Evolutionary conservation across 1,140 invertebrate genomes (phyloP), one percentile per base, ranked within the genome.

Genomic region (Bombyx mori): DNA sequence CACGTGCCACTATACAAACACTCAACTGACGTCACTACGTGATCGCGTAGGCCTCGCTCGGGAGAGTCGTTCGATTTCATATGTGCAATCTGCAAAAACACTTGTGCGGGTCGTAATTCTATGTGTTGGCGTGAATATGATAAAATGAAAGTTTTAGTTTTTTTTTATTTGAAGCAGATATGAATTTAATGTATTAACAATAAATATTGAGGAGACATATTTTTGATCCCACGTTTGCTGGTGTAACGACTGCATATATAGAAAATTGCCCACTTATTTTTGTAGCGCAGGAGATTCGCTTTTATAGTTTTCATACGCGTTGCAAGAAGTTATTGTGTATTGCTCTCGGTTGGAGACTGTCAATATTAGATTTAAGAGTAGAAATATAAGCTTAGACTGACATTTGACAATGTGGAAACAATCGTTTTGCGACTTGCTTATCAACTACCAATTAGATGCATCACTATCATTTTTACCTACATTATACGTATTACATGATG

Each of bases 251-350:
- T 85, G 74, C 78, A 80, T 74, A 83, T 79, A 35, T 35, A 35
- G 77, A 77, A 82, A 79, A 83, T 85, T 85, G 84, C 84, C 84
- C 84, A 87, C 84, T 79, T 87, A 85, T 87, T 86, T 85, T 82
- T 85, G 75, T 85, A 86, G 77, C 66, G 76, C 77, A 78, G 79
- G 82, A 77, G 74, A 75, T 72, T 79, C 73, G 77, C 78, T 80
- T 84, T 84, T 79, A 77, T 73, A 73, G 77, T 72, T 69, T 18
- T 75, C 68, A 61, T 70, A 69, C 65, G 44, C 43, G 42, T 54
- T 48, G 59, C 56, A 63, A 48, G 60, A 61, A 57, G 60, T 63
- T 66, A 58, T 61, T 58, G 60, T 73, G 68, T 76, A 72, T 69
- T 69, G 69, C 68, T 75, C 72, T 78, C 69, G 68, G 65, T 70